Evolutionary conservation across 2,888 invertebrate species (phyloP).

Genomic region (Xestobium rufovillosum): DNA sequence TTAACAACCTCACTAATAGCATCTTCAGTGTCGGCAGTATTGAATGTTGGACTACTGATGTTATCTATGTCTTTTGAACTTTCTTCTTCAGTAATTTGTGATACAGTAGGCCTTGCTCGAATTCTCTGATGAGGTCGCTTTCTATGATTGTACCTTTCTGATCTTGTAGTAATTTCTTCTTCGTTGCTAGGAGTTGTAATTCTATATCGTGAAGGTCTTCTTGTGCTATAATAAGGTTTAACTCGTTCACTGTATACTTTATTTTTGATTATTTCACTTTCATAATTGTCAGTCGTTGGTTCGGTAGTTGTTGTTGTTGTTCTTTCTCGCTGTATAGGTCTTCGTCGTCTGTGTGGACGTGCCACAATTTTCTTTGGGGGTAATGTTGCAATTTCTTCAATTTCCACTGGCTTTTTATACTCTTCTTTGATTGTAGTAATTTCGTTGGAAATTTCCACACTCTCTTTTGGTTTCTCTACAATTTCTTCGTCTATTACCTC

Average conservation of each 20-base stretch:
- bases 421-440: slow-evolving; percentile 22
- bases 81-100: not conserved
- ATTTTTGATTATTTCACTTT: not conserved
- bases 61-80: not conserved
- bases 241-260: not conserved
- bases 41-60: not conserved
- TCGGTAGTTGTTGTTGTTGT: slow-evolving; percentile 9
- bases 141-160: not conserved
- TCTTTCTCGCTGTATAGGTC: not conserved
- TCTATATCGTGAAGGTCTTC: slow-evolving; percentile 2
- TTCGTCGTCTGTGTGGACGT: not conserved
- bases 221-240: not conserved
- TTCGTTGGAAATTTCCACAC: slow-evolving; percentile 26
- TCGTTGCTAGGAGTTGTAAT: not conserved
- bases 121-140: not conserved
- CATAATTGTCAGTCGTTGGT: slow-evolving; percentile 5
- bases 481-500: slow-evolving; percentile 7
- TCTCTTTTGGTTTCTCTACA: not conserved
- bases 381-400: slow-evolving; percentile 13
- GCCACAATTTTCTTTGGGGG: not conserved
- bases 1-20: too few species aligned
- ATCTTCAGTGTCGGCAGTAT: too few species aligned
- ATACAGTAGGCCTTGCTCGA: not conserved
- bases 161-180: not conserved
- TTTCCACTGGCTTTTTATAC: slow-evolving; percentile 1